A percentile compares a stretch with the other conserved stretches of the same genome.
These are phyloP conservation scores for Actinia equina DNA, from an alignment of 64 coral and sea anemone species.

Conservation along the genomic window DNA sequence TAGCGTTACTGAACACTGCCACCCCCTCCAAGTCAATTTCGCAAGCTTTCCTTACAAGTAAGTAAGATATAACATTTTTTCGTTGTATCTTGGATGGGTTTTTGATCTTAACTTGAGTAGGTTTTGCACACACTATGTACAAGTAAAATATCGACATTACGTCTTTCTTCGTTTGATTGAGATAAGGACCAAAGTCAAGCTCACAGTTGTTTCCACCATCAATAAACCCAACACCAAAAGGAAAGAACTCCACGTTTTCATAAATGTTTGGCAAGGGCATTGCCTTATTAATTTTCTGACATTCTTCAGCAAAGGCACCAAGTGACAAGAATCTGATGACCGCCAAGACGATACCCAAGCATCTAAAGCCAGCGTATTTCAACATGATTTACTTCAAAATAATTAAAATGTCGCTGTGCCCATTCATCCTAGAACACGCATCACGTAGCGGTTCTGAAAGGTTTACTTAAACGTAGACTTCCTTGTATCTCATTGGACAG, in stretches of 20 bases:
- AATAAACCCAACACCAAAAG: background rate
- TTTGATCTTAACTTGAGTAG: conserved; percentile 6
- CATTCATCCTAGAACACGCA: background rate
- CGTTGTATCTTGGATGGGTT: conserved; percentile 26
- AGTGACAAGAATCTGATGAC: background rate
- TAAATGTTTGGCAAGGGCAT: background rate
- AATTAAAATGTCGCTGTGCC: background rate
- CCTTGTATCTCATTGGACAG: background rate
- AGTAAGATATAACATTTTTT: conserved; percentile 46
- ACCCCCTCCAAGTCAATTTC: conserved; percentile 7
- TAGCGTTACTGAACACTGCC: conserved; percentile 5
- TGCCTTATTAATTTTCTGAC: background rate
- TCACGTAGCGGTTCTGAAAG: background rate
- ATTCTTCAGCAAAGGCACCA: background rate
- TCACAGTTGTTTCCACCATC: background rate
- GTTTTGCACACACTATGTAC: background rate
- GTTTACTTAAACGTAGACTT: background rate
- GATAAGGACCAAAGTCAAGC: background rate
- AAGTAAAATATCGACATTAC: background rate
- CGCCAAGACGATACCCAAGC: background rate
- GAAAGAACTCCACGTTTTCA: background rate
- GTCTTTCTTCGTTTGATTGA: background rate
- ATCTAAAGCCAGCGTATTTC: background rate
- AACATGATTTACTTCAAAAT: background rate
- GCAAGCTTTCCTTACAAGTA: conserved; percentile 14